Conservation (phyloP, 2,888 invertebrate species). For the Cryptops parisi region DNA sequence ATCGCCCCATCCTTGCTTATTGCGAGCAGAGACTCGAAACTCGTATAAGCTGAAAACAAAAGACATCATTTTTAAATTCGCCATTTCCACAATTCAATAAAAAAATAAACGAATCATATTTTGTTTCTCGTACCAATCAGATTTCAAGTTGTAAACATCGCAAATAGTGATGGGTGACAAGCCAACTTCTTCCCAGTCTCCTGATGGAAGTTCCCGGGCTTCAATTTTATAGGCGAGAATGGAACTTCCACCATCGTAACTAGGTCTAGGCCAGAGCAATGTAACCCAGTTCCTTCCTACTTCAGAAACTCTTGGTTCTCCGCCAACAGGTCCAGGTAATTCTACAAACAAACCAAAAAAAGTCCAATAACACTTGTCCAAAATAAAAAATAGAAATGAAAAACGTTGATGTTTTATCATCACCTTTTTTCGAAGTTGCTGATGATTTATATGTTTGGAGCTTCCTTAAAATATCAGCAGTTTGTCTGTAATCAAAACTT, state of each 20-base stretch:
- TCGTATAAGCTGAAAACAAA: constrained; percentile 50
- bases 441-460: constrained; percentile 10
- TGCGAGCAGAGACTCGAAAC: constrained; percentile 73
- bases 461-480: constrained; percentile 13
- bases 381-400: too few species aligned
- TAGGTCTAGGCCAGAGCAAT: constrained; percentile 65
- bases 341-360: constrained; percentile 40
- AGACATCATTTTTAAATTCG: background rate
- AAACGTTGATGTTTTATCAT: too few species aligned
- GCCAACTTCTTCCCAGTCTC: constrained; percentile 62
- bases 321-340: constrained; percentile 62
- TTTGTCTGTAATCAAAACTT: constrained; percentile 11
- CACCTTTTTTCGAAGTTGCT: constrained; percentile 17
- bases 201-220: constrained; percentile 52
- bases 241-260: constrained; percentile 49
- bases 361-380: too few species aligned
- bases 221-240: constrained; percentile 70
- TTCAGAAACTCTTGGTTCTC: constrained; percentile 59
- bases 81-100: background rate
- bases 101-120: background rate
- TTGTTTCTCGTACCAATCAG: constrained; percentile 36
- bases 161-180: constrained; percentile 62
- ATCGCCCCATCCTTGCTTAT: constrained; percentile 81
- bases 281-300: constrained; percentile 73
- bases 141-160: constrained; percentile 67